A percentile compares a stretch with the other conserved stretches of the same genome.
These are phyloP conservation scores for Orchesellides sinensis DNA, from an alignment of 2,888 invertebrate genomes.

Conservation along the genomic window DNA sequence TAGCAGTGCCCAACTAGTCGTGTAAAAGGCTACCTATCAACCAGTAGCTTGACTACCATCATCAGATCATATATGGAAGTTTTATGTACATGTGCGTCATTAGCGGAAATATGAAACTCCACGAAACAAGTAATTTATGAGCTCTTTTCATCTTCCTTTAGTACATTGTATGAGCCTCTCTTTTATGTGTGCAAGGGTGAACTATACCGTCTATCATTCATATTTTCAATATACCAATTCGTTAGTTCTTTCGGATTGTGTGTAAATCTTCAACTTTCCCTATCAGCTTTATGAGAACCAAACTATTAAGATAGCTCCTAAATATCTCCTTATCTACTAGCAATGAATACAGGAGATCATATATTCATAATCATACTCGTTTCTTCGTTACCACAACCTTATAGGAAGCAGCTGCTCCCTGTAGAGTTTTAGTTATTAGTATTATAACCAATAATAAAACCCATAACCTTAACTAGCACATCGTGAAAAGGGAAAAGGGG, in stretches of 20 bases:
- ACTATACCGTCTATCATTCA: neutral
- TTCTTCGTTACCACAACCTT: neutral
- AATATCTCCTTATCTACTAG: neutral
- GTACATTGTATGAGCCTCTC: neutral
- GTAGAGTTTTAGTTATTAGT: slow-evolving; percentile 25
- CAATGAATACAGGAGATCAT: neutral
- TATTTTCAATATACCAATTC: neutral
- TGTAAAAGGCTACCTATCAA: neutral
- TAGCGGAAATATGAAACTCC: slow-evolving; percentile 51
- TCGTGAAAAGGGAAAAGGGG: neutral
- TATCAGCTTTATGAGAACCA: neutral
- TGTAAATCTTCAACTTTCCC: slow-evolving; percentile 13
- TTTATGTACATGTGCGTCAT: slow-evolving; percentile 50
- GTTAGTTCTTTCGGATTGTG: neutral
- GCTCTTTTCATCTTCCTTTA: neutral
- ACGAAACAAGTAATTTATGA: neutral
- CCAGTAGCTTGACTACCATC: slow-evolving; percentile 16
- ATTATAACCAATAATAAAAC: slow-evolving; percentile 48
- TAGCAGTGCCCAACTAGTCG: neutral
- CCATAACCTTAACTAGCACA: slow-evolving; percentile 36
- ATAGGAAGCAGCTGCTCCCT: slow-evolving; percentile 31
- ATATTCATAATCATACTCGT: neutral
- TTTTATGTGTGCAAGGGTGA: neutral
- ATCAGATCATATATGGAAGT: slow-evolving; percentile 38
- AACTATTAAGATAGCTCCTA: neutral